A percentile compares a stretch with the other conserved stretches of the same genome.
Conservation (phyloP, 2,113 vertebrate genomes). For the Corythornis vintsioides region DNA sequence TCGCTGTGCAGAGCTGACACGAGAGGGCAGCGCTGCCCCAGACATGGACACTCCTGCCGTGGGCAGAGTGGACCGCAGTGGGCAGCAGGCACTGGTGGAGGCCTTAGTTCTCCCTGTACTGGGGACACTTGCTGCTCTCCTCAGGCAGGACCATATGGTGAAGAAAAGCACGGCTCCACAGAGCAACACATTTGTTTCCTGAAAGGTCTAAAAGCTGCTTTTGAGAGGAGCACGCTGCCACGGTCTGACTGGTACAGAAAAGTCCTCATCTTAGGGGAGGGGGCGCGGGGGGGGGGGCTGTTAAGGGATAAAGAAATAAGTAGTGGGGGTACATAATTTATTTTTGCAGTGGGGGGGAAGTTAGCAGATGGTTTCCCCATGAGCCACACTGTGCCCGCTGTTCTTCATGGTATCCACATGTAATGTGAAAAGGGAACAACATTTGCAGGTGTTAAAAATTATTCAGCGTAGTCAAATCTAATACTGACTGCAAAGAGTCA, state of each 20-base stretch:
- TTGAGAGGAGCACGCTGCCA: accelerated
- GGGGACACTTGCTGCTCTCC: neutral
- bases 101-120: neutral
- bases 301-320: neutral
- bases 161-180: neutral
- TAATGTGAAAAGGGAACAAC: neutral
- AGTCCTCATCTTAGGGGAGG: neutral
- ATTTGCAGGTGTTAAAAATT: neutral
- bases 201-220: neutral
- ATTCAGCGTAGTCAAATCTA: neutral
- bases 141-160: accelerated
- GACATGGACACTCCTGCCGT: too few species aligned
- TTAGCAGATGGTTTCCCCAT: neutral
- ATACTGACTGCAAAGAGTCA: neutral
- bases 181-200: neutral
- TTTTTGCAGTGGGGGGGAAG: neutral
- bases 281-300: too few species aligned
- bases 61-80: neutral
- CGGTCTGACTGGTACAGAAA: neutral
- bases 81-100: neutral
- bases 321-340: neutral
- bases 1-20: neutral
- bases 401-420: neutral
- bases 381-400: neutral
- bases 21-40: neutral